Conservation (phyloP, 2,113 vertebrate species). For the Solea solea region DNA sequence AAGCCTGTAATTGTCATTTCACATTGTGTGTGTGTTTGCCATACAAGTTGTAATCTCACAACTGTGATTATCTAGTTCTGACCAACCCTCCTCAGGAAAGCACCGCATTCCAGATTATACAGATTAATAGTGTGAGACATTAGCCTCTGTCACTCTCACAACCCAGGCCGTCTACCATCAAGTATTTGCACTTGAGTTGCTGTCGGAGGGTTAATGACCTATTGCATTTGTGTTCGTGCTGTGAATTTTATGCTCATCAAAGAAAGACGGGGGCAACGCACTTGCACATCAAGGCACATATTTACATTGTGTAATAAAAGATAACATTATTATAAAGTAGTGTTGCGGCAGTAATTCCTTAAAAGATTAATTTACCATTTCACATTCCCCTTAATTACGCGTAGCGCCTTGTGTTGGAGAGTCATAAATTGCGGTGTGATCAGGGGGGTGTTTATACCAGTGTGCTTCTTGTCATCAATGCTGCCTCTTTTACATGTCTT, state of each 20-base stretch:
- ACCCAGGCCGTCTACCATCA: slow-evolving; percentile 12
- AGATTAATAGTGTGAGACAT: slow-evolving; percentile 5
- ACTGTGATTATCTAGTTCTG: background rate
- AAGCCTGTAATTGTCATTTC: too few species aligned
- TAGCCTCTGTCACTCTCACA: background rate
- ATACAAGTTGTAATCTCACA: background rate
- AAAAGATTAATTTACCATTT: slow-evolving; percentile 69
- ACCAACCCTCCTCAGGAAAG: background rate
- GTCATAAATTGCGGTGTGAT: slow-evolving; percentile 59
- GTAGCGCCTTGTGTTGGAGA: slow-evolving; percentile 54
- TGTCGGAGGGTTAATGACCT: slow-evolving; percentile 51
- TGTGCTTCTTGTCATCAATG: slow-evolving; percentile 24
- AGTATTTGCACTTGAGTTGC: slow-evolving; percentile 22
- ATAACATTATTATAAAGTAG: slow-evolving; percentile 62
- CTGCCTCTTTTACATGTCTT: slow-evolving; percentile 20
- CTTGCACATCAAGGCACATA: slow-evolving; percentile 17
- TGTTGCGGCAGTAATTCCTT: slow-evolving; percentile 55
- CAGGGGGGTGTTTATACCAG: slow-evolving; percentile 41
- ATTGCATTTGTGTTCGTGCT: slow-evolving; percentile 35
- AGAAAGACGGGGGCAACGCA: slow-evolving; percentile 19
- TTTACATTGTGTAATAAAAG: slow-evolving; percentile 60
- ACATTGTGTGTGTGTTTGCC: background rate
- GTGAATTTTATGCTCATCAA: slow-evolving; percentile 29
- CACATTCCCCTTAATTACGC: slow-evolving; percentile 59
- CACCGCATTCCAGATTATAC: background rate